These are phyloP conservation scores for Pavo muticus DNA, from an alignment of 2,113 vertebrate genomes.

Conservation along the genomic window DNA sequence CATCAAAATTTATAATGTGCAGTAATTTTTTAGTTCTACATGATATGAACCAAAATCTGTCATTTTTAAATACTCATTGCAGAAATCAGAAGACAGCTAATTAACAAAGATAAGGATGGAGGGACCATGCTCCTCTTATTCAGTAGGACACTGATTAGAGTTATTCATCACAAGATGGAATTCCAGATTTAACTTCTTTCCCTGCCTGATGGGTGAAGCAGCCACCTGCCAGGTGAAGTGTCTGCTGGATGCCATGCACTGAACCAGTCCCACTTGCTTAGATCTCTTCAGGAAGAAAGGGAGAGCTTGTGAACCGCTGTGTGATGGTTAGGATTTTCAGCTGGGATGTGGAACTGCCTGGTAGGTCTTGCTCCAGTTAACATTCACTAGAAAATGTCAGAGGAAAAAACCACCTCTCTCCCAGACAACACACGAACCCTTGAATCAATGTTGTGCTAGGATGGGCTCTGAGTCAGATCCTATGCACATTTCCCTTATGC, in stretches of 20 bases:
- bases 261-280: background rate
- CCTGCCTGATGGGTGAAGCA: background rate
- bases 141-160: background rate
- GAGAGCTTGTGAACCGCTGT: background rate
- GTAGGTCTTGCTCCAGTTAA: background rate
- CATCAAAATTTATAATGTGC: background rate
- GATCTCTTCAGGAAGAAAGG: background rate
- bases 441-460: background rate
- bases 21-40: background rate
- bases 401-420: background rate
- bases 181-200: background rate
- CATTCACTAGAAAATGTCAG: background rate
- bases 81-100: background rate
- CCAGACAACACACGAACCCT: background rate
- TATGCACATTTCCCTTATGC: accelerated
- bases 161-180: background rate
- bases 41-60: background rate
- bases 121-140: background rate
- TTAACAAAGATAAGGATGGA: background rate
- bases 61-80: background rate
- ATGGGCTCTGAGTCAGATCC: background rate
- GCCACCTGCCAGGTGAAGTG: background rate
- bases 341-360: background rate
- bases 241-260: accelerated
- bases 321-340: background rate